Conservation (phyloP, 2,888 invertebrate genomes). For the Drosophila basisetae region DNA sequence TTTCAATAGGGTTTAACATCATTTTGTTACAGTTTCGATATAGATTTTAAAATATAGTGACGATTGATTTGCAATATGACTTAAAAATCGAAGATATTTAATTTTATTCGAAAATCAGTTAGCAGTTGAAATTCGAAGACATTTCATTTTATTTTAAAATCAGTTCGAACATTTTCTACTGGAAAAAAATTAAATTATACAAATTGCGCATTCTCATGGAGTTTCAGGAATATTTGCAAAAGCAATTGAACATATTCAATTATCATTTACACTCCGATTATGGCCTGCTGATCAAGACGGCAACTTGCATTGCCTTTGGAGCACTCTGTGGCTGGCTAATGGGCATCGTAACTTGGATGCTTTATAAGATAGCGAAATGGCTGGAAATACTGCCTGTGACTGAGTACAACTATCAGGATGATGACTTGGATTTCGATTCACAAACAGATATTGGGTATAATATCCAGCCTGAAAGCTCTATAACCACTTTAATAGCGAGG, state of each 20-base stretch:
- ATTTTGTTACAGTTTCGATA: conserved; percentile 7
- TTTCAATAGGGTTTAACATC: conserved; percentile 58
- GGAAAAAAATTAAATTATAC: not conserved
- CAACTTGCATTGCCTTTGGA: conserved; percentile 65
- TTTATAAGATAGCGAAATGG: conserved; percentile 46
- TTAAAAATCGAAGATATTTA: not conserved
- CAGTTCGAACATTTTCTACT: not conserved
- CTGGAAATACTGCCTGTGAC: conserved; percentile 32
- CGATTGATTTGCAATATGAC: not conserved
- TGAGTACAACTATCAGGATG: conserved; percentile 19
- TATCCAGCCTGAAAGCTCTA: not conserved
- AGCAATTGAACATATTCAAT: conserved; percentile 49
- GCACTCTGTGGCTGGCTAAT: conserved; percentile 65
- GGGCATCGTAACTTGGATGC: conserved; percentile 45
- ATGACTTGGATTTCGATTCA: conserved; percentile 52
- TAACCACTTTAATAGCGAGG: not conserved
- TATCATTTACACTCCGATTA: conserved; percentile 53
- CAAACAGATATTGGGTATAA: conserved; percentile 23
- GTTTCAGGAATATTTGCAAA: conserved; percentile 44
- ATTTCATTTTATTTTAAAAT: not conserved
- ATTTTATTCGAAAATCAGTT: conserved; percentile 4
- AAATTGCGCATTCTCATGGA: conserved; percentile 40
- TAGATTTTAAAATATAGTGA: not conserved
- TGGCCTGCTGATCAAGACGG: conserved; percentile 53
- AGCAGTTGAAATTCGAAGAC: not conserved